Conservation (phyloP, 2,888 invertebrate species). For the Agrochola lychnidis region DNA sequence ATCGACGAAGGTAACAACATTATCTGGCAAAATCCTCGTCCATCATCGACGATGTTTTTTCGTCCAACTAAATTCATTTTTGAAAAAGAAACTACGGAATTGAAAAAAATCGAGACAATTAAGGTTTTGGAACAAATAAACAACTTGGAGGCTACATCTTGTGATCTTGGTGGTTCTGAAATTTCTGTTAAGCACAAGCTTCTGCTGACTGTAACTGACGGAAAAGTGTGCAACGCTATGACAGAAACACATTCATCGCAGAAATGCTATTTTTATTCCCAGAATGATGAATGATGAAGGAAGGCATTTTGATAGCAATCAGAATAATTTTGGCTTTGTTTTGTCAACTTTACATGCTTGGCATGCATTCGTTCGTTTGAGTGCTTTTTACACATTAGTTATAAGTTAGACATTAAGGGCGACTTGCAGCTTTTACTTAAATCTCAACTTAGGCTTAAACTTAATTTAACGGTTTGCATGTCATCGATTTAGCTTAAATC, state of each 20-base stretch:
- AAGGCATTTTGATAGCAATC: no score
- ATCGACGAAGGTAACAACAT: slow-evolving; percentile 10
- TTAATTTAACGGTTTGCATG: background rate
- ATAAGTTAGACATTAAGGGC: slow-evolving; percentile 21
- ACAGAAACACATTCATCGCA: slow-evolving; percentile 9
- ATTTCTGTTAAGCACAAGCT: slow-evolving; percentile 42
- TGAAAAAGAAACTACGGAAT: slow-evolving; percentile 18
- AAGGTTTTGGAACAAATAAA: slow-evolving; percentile 47
- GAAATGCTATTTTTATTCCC: no score
- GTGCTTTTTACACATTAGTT: slow-evolving; percentile 22
- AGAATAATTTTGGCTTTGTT: no score
- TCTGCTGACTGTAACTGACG: slow-evolving; percentile 17
- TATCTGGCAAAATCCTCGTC: slow-evolving; percentile 21
- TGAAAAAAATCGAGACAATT: slow-evolving; percentile 17
- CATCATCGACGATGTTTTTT: slow-evolving; percentile 15
- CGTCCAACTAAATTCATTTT: slow-evolving; percentile 15
- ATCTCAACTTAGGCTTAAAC: no score
- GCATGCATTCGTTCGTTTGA: slow-evolving; percentile 15
- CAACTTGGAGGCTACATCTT: slow-evolving; percentile 30
- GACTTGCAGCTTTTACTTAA: no score
- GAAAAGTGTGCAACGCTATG: slow-evolving; percentile 39
- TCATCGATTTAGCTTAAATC: no score
- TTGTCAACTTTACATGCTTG: background rate
- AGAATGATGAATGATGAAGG: no score
- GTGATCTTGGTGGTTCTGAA: slow-evolving; percentile 17